Base-by-base conservation (phyloP, 2,888 invertebrate species). In the Aquatica leii region DNA sequence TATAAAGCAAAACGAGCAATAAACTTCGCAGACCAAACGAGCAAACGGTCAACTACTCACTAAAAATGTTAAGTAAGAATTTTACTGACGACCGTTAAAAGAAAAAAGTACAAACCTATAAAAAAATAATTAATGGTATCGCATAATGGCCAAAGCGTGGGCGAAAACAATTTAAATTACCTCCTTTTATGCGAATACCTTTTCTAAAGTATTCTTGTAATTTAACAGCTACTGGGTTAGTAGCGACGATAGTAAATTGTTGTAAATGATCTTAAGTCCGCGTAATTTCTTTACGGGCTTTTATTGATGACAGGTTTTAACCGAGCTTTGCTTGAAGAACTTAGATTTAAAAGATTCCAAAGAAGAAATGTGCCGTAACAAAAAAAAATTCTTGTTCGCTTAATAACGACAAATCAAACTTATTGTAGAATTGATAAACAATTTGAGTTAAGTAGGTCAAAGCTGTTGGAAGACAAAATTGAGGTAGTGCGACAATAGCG, bases 221-320 rank as follows among this genome's bases (percentile, higher is more conserved):
- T 63, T 59, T 54, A 63, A 50, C 53, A 49, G 59, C 50, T 18
- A 43, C 63, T 54, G 20, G 40, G 52, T 31, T 49, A 40, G 48
- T 24, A 49, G 51, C 6, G 14, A n/a, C n/a, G 43, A 54, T 58
- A 58, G 62, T 62, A 58, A 58, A 62, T 62, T 57, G n/a, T 62
- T 62, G 63, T 63, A 63, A 63, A 63, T 63, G n/a, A n/a, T n/a
- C n/a, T n/a, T n/a, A n/a, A n/a, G 59, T 59, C 55, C 55, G 43
- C 50, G 59, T 52, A 64, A 59, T 64, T 64, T 64, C 51, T 59
- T 55, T 52, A 24, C 18, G 11, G 55, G 56, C 35, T 46, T 51
- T 59, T 64, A 64, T 64, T 59, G 64, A 64, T 64, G 59, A 58
- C 59, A 59, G 59, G 64, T 59, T 55, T 64, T 64, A 64, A 54